phyloP scores from a whole-genome alignment of 2,888 invertebrate genomes.

The Drosophila lacicola region DNA sequence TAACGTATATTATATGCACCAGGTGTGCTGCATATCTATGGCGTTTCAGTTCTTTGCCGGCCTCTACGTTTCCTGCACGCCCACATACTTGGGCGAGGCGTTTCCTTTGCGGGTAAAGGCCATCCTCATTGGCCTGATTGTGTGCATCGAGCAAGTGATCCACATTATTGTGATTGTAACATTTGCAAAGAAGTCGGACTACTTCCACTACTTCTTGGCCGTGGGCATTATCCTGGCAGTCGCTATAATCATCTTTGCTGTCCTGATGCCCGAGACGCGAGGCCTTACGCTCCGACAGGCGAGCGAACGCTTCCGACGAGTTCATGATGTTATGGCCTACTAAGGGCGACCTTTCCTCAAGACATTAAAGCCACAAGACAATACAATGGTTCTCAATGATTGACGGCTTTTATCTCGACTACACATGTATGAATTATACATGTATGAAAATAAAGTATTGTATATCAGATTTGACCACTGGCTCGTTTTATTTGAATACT shows the following conservation, averaged over 20 bases:
- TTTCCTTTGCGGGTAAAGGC: conserved; percentile 74
- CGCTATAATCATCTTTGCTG: conserved; percentile 44
- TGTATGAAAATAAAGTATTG: conserved; percentile 21
- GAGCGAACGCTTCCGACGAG: conserved; percentile 50
- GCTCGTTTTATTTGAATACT: neutral
- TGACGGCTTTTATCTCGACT: neutral
- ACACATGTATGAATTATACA: too few species aligned
- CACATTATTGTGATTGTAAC: conserved; percentile 64
- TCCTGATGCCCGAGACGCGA: conserved; percentile 65
- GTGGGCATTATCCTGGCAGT: conserved; percentile 61
- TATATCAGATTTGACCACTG: neutral
- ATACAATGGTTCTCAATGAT: neutral
- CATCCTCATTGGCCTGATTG: conserved; percentile 60
- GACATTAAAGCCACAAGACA: conserved; percentile 1
- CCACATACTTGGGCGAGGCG: conserved; percentile 78
- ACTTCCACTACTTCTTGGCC: conserved; percentile 49
- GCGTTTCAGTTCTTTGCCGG: conserved; percentile 77
- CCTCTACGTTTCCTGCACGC: conserved; percentile 60
- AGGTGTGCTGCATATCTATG: conserved; percentile 51
- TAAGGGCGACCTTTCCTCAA: conserved; percentile 23
- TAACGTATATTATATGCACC: conserved; percentile 43
- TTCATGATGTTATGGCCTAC: conserved; percentile 54
- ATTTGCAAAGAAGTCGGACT: neutral
- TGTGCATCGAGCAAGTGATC: conserved; percentile 71
- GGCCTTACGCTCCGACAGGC: conserved; percentile 59